Conservation (phyloP, 2,888 invertebrate genomes). For the Nineta flava region DNA sequence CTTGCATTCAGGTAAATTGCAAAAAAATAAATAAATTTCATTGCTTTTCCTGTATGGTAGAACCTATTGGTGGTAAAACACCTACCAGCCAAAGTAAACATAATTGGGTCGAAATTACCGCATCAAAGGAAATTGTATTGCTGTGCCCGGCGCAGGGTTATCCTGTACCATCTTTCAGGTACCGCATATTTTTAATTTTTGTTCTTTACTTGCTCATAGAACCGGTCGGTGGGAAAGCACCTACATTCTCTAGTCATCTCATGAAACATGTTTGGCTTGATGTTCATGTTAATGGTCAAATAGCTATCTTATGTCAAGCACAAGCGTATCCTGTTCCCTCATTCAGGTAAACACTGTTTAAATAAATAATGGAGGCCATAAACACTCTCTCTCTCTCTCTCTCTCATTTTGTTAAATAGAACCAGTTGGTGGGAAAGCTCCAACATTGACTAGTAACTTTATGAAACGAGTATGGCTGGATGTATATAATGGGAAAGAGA, state of each 20-base stretch:
- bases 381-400: too few species aligned
- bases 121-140: constrained; percentile 28
- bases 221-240: constrained; percentile 55
- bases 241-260: constrained; percentile 48
- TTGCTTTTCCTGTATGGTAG: background rate
- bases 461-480: constrained; percentile 43
- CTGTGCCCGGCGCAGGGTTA: constrained; percentile 53
- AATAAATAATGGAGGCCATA: constrained; percentile 13
- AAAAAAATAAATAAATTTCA: background rate
- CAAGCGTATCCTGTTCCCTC: constrained; percentile 55
- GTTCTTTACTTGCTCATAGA: constrained; percentile 25
- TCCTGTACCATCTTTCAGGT: constrained; percentile 25
- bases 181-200: background rate
- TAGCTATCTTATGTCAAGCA: constrained; percentile 33
- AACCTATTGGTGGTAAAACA: constrained; percentile 1
- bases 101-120: background rate
- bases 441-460: constrained; percentile 19
- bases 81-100: background rate
- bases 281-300: background rate
- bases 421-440: background rate
- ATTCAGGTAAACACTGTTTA: constrained; percentile 45
- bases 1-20: constrained; percentile 36
- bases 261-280: constrained; percentile 18
- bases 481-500: background rate
- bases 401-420: constrained; percentile 20